Conservation (phyloP, 2,797 vertebrate genomes). For the Onychomys arenicola region DNA sequence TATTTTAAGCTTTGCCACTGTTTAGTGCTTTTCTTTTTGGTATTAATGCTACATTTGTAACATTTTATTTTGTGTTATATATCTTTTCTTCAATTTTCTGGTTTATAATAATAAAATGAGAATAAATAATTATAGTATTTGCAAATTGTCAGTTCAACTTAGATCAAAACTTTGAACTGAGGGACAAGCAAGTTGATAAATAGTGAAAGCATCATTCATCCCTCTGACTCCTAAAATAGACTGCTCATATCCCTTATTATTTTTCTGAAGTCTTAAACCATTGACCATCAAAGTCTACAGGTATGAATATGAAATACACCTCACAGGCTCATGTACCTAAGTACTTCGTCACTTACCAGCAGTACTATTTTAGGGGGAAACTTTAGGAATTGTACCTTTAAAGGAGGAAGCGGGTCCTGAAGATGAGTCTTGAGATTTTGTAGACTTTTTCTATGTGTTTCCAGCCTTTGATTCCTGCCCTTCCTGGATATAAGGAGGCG, state of each 20-base stretch:
- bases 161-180: slow-evolving; percentile 34
- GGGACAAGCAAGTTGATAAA: neutral
- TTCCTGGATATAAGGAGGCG: neutral
- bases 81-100: neutral
- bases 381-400: neutral
- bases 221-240: neutral
- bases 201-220: neutral
- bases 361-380: too few species aligned
- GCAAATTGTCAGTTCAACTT: slow-evolving; percentile 5
- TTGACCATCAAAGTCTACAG: neutral
- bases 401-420: neutral
- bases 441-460: neutral
- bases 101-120: neutral
- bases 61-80: slow-evolving; percentile 36
- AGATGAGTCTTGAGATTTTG: too few species aligned
- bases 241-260: neutral
- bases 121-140: neutral
- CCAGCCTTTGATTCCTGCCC: neutral
- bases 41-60: neutral
- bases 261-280: neutral
- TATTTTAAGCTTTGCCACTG: slow-evolving; percentile 8
- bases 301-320: neutral
- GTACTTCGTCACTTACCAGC: too few species aligned
- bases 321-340: neutral
- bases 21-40: neutral